phyloP scores from a whole-genome alignment of 2,113 vertebrate genomes.

The Oreotrochilus melanogaster region DNA sequence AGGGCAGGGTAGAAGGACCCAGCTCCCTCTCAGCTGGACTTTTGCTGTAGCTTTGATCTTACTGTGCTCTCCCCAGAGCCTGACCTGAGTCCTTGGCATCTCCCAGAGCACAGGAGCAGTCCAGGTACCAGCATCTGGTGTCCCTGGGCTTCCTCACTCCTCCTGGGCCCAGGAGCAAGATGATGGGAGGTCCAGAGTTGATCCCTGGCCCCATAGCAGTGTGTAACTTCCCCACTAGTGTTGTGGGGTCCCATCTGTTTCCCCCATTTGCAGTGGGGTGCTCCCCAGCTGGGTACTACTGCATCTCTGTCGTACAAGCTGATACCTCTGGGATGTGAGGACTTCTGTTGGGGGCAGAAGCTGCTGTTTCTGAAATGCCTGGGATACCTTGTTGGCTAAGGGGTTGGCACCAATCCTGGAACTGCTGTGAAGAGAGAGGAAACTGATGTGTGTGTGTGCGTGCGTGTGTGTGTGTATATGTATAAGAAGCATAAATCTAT shows the following conservation, averaged over 20 bases:
- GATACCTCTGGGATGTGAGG: not conserved
- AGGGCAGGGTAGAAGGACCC: not conserved
- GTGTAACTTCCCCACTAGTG: not conserved
- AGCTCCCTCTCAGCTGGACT: not conserved
- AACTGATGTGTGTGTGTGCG: fast-evolving
- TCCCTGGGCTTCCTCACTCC: not conserved
- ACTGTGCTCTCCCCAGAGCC: not conserved
- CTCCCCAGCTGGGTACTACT: not conserved
- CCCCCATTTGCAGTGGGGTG: not conserved
- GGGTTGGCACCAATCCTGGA: not conserved
- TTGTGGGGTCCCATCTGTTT: fast-evolving
- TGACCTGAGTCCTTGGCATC: not conserved
- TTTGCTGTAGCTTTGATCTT: not conserved
- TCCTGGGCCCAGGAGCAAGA: not conserved
- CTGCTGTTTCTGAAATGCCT: not conserved
- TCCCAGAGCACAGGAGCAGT: not conserved
- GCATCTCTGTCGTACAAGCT: not conserved
- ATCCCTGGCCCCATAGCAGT: not conserved
- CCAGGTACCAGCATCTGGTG: not conserved
- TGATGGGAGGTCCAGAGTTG: not conserved
- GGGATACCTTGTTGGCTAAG: not conserved
- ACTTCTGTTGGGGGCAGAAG: not conserved
- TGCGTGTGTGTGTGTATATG: no score
- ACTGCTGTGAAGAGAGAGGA: not conserved
- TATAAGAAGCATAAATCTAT: not conserved